Evolutionary conservation across 2,113 vertebrate species (phyloP).

Genomic region (Tupaia chinensis): DNA sequence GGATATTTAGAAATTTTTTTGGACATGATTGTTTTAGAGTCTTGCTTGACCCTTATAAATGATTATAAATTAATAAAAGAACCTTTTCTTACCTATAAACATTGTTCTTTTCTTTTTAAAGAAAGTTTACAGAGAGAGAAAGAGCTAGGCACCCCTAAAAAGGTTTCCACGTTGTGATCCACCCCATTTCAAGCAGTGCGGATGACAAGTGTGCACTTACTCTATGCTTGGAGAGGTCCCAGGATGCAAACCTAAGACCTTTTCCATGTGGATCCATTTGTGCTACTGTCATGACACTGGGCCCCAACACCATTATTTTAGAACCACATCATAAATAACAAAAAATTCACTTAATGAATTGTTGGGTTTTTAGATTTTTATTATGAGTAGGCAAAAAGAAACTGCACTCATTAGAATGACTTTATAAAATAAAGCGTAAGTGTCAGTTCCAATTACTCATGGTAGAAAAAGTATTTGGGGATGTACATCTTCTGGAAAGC

Average conservation of each 20-base stretch:
- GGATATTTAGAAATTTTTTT: background rate
- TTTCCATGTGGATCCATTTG: too few relatives aligned
- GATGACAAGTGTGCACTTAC: too few relatives aligned
- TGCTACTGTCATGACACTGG: too few relatives aligned
- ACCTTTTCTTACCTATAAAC: background rate
- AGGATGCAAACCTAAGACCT: too few relatives aligned
- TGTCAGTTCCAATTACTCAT: background rate
- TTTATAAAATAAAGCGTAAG: constrained; percentile 12
- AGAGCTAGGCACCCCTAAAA: too few relatives aligned
- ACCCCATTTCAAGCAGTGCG: too few relatives aligned
- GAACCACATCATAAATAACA: background rate
- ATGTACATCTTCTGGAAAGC: background rate
- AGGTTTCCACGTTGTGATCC: too few relatives aligned
- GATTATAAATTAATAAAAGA: constrained; percentile 34
- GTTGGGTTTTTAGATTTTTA: background rate
- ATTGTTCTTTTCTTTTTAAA: background rate
- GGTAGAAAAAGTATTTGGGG: constrained; percentile 2
- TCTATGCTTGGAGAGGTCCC: too few relatives aligned
- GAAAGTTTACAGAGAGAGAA: too few relatives aligned
- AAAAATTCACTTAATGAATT: constrained; percentile 29
- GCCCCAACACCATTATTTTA: background rate
- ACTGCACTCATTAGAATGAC: constrained; percentile 21
- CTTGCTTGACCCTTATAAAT: background rate
- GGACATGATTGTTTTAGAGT: background rate
- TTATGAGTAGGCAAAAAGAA: background rate